Base-by-base conservation (phyloP, 2,888 invertebrate species). In the Drosophila cognata region DNA sequence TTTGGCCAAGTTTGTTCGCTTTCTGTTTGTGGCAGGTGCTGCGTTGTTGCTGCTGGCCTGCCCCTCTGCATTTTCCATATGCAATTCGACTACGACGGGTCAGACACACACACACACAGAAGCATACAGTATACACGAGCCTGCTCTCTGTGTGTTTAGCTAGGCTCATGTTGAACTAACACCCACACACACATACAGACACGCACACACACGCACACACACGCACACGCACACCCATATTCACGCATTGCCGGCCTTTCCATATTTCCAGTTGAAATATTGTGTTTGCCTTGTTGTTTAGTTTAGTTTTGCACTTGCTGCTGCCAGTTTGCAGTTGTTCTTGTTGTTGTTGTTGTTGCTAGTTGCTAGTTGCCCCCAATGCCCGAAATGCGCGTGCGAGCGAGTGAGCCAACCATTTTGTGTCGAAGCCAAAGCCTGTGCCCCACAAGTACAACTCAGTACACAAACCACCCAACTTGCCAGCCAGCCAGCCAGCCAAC, bases 221-320 rank as follows among this genome's bases (percentile, higher is more conserved):
- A 53, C 53, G 29, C 36, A 36, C 60, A 33, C 29, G 36, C 31
- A 38, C 33, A 52, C 50, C 48, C 66, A 63, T 28, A 1, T 28
- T 43, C 56, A 58, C 68, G 55, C 68, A 61, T 31, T 52, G 55
- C 38, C 60, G 57, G 57, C 58, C 77, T 78, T 86, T 88, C 83
- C 88, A 84, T 81, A 89, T 87, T 84, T 84, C 84, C 84, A 89
- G 82, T 71, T 88, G 84, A 88, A 88, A 88, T 84, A 86, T 80
- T 82, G 77, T 72, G 69, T 58, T 66, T 64, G 63, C 59, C 41
- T 38, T 51, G 28, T 59, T 79, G 68, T 35, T 74, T 70, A 65
- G 83, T 77, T 85, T 80, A 80, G 83, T 71, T 88, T 71, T 74
- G 74, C 87, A 83, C 63, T 85, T 64, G 53, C 65, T 61, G 50